Base-by-base conservation (phyloP, 2,113 vertebrate species). In the Ctenomys sociabilis region DNA sequence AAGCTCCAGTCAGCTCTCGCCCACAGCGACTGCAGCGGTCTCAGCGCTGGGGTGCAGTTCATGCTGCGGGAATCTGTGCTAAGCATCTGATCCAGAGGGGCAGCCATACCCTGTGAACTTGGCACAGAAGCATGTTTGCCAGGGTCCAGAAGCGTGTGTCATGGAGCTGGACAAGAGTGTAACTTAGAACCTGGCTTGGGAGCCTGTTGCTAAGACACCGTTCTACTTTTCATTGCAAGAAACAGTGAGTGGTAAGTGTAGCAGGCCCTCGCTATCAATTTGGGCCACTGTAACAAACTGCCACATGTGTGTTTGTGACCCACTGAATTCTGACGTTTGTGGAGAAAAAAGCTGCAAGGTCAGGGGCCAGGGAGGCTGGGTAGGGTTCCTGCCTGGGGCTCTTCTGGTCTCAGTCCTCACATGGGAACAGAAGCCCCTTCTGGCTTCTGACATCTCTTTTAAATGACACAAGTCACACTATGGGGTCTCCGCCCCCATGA, bases 301-400 rank as follows among this genome's bases (percentile, higher is more conserved):
- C 32, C 32, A 75, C 28, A 1, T 43, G 75, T n/a, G 7, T 66
- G n/a, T 22, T 68, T 68, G 68, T 40, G 45, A 16, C 54, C 13
- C 26, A 54, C 9, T 32, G 22, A 52, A 32, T 52, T 40, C 26
- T 57, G 17, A 80, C 13, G 11, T 26, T 43, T 70, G 19, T 70
- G 49, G n/a, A 57, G 3, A 5, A 45, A 26, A 0, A 7, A 78
- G n/a, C 21, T 80, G 59, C 24, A 19, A 54, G 64, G 14, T 24
- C n/a, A 59, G 12, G 24, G 37, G 1, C 26, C 19, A 54, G 8
- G 1, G 10, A 73, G 72, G 70, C 24, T 11, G n/a, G 22, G n/a
- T 5, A 1, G 21, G 72, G 7, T 4, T 78, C 59, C 7, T 9
- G 21, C 7, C 9, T 37, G 9, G 43, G 1, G 1, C 24, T 2